A percentile compares a stretch with the other conserved stretches of the same genome.
phyloP scores from a whole-genome alignment of 2,113 vertebrate genomes.

The Capreolus pygargus region DNA sequence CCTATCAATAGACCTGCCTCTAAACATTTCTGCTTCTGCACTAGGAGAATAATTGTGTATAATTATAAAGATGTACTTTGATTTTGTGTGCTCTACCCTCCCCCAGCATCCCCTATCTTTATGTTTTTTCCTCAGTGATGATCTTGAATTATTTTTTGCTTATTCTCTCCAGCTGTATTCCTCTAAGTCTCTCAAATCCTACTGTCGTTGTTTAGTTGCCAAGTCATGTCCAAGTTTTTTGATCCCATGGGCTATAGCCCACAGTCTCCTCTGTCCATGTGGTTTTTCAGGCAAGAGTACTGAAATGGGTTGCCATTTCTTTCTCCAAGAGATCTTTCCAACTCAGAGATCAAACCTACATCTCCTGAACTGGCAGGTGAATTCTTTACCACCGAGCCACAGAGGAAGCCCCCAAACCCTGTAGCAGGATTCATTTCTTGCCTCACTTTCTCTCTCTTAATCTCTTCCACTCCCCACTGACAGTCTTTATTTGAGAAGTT shows the following conservation, averaged over 20 bases:
- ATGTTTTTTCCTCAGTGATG: background rate
- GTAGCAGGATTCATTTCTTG: background rate
- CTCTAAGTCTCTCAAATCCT: background rate
- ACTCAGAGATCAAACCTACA: rapidly evolving
- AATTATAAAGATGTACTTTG: background rate
- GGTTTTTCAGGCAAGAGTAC: background rate
- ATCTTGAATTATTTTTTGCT: background rate
- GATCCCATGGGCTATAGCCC: background rate
- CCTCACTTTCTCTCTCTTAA: background rate
- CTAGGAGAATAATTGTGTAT: background rate
- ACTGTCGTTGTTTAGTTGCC: background rate
- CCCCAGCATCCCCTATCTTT: background rate
- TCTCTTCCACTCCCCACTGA: background rate
- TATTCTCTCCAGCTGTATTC: background rate
- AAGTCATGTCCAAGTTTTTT: background rate
- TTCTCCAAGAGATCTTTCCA: background rate
- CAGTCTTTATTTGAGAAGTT: background rate
- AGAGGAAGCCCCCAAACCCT: background rate
- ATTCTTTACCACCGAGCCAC: background rate
- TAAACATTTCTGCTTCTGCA: background rate
- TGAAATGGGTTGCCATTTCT: background rate
- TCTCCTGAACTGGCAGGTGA: background rate
- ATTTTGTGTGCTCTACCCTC: background rate
- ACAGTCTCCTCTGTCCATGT: background rate
- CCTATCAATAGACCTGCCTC: background rate